phyloP scores from a whole-genome alignment of 2,113 vertebrate species.

The Columba livia region DNA sequence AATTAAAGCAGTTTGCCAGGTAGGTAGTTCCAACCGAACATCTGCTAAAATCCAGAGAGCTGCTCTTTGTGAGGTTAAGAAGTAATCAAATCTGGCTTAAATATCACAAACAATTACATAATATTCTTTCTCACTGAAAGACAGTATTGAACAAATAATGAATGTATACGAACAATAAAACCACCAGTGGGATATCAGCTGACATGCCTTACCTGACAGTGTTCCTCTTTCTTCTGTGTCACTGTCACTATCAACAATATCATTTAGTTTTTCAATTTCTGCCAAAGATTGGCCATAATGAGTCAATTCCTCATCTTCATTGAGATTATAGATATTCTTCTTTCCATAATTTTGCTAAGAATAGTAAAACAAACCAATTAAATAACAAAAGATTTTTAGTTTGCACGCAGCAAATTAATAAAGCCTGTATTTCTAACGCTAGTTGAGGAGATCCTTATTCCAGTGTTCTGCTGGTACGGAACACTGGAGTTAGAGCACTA shows the following conservation, averaged over 20 bases:
- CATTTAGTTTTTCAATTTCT: slow-evolving; percentile 91
- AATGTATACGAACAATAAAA: not conserved
- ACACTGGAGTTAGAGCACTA: not conserved
- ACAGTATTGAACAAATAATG: not conserved
- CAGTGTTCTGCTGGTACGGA: not conserved
- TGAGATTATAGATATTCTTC: slow-evolving; percentile 90
- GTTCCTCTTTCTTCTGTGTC: slow-evolving; percentile 87
- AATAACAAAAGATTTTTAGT: not conserved
- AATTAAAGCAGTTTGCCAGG: not conserved
- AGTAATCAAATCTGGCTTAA: not conserved
- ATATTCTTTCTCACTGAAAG: not conserved
- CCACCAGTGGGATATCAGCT: not conserved
- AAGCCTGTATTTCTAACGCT: not conserved
- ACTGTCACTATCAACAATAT: slow-evolving; percentile 86
- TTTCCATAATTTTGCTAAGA: slow-evolving; percentile 84
- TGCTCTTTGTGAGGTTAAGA: not conserved
- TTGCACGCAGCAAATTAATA: not conserved
- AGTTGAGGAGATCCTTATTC: not conserved
- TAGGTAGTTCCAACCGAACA: not conserved
- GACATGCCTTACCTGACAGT: slow-evolving; percentile 82
- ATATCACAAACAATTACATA: not conserved
- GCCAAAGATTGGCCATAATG: slow-evolving; percentile 95
- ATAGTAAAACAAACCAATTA: not conserved
- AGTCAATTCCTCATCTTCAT: slow-evolving; percentile 95
- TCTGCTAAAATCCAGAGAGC: not conserved